These are phyloP conservation scores for Prosopocoilus inquinatus DNA, from an alignment of 2,888 invertebrate species.

Conservation along the genomic window DNA sequence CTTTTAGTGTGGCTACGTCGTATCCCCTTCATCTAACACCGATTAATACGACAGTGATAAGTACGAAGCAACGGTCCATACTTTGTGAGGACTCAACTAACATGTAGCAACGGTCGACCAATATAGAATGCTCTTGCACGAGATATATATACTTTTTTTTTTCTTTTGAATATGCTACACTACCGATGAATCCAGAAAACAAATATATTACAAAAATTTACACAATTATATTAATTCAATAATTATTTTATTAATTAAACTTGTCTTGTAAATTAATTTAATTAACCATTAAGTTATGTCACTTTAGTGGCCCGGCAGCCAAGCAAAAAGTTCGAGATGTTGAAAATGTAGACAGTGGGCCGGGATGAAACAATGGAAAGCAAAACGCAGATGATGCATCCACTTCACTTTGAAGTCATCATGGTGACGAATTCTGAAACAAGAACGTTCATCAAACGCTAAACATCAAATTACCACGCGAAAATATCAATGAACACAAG, in stretches of 20 bases:
- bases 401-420: slow-evolving; percentile 98
- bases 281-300: slow-evolving; percentile 47
- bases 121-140: slow-evolving; percentile 29
- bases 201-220: slow-evolving; percentile 55
- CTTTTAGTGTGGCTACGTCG: slow-evolving; percentile 25
- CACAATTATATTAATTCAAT: slow-evolving; percentile 51
- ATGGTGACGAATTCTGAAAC: slow-evolving; percentile 96
- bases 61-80: slow-evolving; percentile 37
- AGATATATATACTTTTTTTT: slow-evolving; percentile 19
- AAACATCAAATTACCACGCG: not conserved
- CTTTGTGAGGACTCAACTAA: slow-evolving; percentile 45
- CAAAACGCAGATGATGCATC: slow-evolving; percentile 54
- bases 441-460: slow-evolving; percentile 38
- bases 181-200: slow-evolving; percentile 29
- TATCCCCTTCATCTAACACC: slow-evolving; percentile 37
- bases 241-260: slow-evolving; percentile 47
- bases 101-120: slow-evolving; percentile 32
- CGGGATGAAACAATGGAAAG: slow-evolving; percentile 53
- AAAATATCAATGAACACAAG: too few species aligned
- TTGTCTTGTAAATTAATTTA: slow-evolving; percentile 46
- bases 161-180: slow-evolving; percentile 31
- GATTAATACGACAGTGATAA: slow-evolving; percentile 32
- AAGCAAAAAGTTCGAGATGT: slow-evolving; percentile 47
- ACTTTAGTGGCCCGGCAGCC: slow-evolving; percentile 48
- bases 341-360: slow-evolving; percentile 47